phyloP scores from a whole-genome alignment of 2,888 invertebrate genomes.

The Acheta domesticus region DNA sequence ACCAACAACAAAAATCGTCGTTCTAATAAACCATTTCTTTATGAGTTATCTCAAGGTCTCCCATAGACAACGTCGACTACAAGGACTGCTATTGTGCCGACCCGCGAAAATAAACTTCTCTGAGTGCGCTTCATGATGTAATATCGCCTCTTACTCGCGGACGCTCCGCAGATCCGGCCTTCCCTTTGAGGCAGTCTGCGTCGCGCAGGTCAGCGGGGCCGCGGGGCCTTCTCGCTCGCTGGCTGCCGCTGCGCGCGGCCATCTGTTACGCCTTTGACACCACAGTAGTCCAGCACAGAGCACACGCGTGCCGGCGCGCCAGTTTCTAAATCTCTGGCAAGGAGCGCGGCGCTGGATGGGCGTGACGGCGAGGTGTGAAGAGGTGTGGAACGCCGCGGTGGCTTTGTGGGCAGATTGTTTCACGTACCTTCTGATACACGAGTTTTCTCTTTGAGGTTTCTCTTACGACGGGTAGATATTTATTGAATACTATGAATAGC shows the following conservation, averaged over 20 bases:
- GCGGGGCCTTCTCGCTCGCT: background rate
- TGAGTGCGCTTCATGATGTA: background rate
- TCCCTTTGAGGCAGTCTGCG: background rate
- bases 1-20: background rate
- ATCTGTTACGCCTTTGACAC: background rate
- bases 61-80: background rate
- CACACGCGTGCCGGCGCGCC: background rate
- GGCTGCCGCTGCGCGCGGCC: background rate
- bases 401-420: too few species aligned
- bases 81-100: background rate
- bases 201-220: background rate
- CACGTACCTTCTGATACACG: too few species aligned
- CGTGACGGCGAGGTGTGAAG: background rate
- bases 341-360: background rate
- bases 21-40: background rate
- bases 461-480: too few species aligned
- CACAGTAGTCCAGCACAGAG: background rate
- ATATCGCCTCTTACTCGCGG: background rate
- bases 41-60: conserved; percentile 1
- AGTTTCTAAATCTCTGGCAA: background rate
- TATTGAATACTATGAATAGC: too few species aligned
- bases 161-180: background rate
- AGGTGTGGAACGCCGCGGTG: too few species aligned
- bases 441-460: too few species aligned
- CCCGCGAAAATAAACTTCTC: background rate